Evolutionary conservation across 2,113 vertebrate species (phyloP).

Genomic region (Percopsis transmontana): DNA sequence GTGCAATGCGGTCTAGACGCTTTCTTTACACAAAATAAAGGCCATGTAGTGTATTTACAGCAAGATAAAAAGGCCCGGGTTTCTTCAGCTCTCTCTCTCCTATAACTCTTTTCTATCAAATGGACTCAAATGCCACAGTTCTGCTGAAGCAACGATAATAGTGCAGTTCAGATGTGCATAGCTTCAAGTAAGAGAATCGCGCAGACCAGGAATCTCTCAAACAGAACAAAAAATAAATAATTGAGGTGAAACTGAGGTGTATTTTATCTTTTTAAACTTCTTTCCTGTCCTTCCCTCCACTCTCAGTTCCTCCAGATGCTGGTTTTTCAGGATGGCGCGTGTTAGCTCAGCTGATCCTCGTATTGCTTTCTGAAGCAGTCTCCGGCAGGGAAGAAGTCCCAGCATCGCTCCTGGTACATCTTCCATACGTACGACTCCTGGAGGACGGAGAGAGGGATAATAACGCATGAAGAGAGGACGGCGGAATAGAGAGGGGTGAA

Average conservation of each 20-base stretch:
- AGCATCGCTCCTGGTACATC: constrained; percentile 91
- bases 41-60: constrained; percentile 52
- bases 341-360: constrained; percentile 90
- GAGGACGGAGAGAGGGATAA: not conserved
- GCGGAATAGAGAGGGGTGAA: not conserved
- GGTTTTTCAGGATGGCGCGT: not conserved
- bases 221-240: not conserved
- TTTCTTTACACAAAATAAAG: constrained; percentile 38
- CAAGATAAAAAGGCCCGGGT: constrained; percentile 31
- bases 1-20: constrained; percentile 44
- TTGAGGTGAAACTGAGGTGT: constrained; percentile 43
- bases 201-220: constrained; percentile 18
- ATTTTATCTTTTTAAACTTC: constrained; percentile 10
- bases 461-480: not conserved
- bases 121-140: constrained; percentile 14
- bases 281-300: constrained; percentile 3
- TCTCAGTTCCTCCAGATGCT: not conserved
- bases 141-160: constrained; percentile 40
- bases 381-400: constrained; percentile 93
- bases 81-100: constrained; percentile 11
- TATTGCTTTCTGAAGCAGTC: constrained; percentile 95
- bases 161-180: constrained; percentile 63
- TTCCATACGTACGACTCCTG: constrained; percentile 96
- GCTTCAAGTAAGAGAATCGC: constrained; percentile 51
- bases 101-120: not conserved